Base-by-base conservation (phyloP, 2,888 invertebrate genomes). In the Cheilosia scutellata region DNA sequence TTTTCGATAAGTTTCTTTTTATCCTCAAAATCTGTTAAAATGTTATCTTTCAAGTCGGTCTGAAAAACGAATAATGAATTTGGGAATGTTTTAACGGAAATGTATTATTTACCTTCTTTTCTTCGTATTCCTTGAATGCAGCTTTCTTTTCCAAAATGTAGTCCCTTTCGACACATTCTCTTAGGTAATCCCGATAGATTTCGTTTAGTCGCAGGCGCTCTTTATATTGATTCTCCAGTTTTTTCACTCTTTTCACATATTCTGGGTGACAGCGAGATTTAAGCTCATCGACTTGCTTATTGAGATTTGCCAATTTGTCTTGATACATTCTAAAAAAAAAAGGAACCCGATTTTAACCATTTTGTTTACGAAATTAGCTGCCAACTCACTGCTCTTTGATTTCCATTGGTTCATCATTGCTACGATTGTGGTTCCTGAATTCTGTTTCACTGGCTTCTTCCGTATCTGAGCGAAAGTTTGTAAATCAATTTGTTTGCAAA, bases 381-480 rank as follows among this genome's bases (percentile, higher is more conserved):
- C 7, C 4, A 27, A 86, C 91, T 89, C 88, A 93, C 92, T 92
- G 92, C 87, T 93, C 92, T 87, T 92, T 93, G 0, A 93, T 90
- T 84, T 93, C 92, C 76, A 89, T 87, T 9, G 89, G 90, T 62
- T 89, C 89, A 87, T 91, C 91, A 83, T 91, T 91, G 87, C 87
- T 89, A 11, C 90, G 90, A 72, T 88, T 88, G 7, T 89, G 90
- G 55, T 96, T 95, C 49, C 96, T 96, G 93, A 96, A 95, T 89
- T 98, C 98, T n/a, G 97, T 97, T 93, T 98, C 98, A 92, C 98
- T 98, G 0, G 98, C 98, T 93, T 98, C 98, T 93, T 98, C 98
- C 0, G 98, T 98, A 91, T 98, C 98, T 96, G 89, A 37, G 51
- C 40, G 16, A 63, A 13, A 20, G 31, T 25, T 70, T 62, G 11